phyloP scores from a whole-genome alignment of 1,140 invertebrate species.

The Mactra quadrangularis region DNA sequence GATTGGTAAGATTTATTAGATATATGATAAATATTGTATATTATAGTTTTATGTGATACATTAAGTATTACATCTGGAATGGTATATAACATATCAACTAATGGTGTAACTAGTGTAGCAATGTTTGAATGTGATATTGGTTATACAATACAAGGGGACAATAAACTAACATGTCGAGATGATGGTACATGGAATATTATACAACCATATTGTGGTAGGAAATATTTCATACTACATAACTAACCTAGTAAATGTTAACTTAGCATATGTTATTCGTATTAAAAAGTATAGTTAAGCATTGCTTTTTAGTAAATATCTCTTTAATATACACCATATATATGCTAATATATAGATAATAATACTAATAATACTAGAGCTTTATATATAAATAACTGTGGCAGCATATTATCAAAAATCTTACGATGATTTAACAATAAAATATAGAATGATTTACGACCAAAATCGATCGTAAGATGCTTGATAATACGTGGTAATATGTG shows the following conservation, averaged over 20 bases:
- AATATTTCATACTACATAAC: background rate
- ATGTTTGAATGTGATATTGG: slow-evolving; percentile 31
- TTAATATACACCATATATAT: background rate
- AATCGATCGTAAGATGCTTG: too few relatives aligned
- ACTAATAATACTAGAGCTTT: too few relatives aligned
- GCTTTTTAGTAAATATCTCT: background rate
- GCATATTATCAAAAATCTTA: too few relatives aligned
- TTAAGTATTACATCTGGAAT: background rate
- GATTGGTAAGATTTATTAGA: too few relatives aligned
- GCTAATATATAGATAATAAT: background rate
- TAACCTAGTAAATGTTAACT: background rate
- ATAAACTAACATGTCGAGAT: slow-evolving; percentile 20
- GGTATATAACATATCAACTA: background rate
- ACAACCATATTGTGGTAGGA: slow-evolving; percentile 31
- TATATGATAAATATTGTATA: too few relatives aligned
- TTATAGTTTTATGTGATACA: slow-evolving; percentile 38
- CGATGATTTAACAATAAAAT: too few relatives aligned
- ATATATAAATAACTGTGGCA: too few relatives aligned
- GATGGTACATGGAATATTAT: slow-evolving; percentile 48
- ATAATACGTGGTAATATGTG: too few relatives aligned
- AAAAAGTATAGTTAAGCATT: background rate
- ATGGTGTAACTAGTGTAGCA: slow-evolving; percentile 28
- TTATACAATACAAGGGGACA: slow-evolving; percentile 45
- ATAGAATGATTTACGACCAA: too few relatives aligned
- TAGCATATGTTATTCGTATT: background rate